Evolutionary conservation across 2,113 vertebrate species (phyloP).

Genomic region (Formicarius rufipectus): DNA sequence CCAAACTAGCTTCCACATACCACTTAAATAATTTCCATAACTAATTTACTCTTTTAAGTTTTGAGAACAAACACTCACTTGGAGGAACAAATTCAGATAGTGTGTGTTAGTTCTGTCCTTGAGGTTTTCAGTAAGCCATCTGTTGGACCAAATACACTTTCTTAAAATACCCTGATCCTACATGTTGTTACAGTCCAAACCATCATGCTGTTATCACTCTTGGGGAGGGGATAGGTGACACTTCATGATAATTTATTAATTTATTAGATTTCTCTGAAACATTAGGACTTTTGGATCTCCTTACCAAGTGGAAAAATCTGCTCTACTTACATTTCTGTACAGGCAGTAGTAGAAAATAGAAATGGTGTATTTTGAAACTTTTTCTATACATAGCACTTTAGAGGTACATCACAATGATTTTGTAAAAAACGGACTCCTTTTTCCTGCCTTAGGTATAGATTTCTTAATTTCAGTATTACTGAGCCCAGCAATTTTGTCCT

Average conservation of each 20-base stretch:
- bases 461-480: neutral
- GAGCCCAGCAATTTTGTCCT: neutral
- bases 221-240: neutral
- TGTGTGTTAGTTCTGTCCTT: neutral
- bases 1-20: neutral
- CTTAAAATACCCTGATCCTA: neutral
- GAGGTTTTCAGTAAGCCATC: neutral
- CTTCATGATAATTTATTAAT: conserved; percentile 40
- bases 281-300: neutral
- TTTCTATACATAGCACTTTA: neutral
- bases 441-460: neutral
- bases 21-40: neutral
- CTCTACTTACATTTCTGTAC: conserved; percentile 34
- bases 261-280: conserved; percentile 27
- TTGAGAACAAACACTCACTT: neutral
- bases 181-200: neutral
- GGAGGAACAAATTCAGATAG: neutral
- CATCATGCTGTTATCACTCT: conserved; percentile 21
- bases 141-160: neutral
- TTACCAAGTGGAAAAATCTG: neutral
- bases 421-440: neutral
- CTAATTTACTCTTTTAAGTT: neutral
- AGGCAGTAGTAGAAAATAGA: neutral
- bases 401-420: neutral
- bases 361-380: neutral